phyloP scores from a whole-genome alignment of 1,140 invertebrate genomes.

The Drosophila melanica region DNA sequence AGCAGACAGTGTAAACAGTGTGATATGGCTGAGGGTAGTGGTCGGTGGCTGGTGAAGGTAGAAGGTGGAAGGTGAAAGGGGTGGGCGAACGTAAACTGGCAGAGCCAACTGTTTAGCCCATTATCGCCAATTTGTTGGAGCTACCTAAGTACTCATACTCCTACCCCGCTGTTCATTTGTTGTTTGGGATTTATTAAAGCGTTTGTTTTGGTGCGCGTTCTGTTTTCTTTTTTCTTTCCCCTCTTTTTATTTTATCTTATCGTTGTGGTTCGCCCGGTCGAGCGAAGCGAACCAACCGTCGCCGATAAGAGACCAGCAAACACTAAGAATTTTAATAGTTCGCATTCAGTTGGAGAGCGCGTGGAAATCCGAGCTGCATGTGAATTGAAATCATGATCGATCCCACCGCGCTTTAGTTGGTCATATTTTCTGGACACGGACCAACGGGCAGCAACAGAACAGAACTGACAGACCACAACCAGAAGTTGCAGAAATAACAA shows the following conservation, averaged over 20 bases:
- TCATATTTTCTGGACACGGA: conserved; percentile 13
- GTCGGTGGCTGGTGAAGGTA: no score
- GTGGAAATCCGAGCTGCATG: conserved; percentile 66
- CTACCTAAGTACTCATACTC: not conserved
- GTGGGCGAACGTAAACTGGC: not conserved
- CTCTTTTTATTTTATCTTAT: conserved; percentile 49
- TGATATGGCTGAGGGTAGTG: not conserved
- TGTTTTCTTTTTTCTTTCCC: not conserved
- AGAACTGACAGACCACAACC: not conserved
- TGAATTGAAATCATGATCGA: conserved; percentile 41
- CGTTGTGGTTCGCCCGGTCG: conserved; percentile 4
- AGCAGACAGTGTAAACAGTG: conserved; percentile 6
- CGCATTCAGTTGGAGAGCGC: conserved; percentile 23
- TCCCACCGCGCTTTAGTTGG: conserved; percentile 49
- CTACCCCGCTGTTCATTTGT: not conserved
- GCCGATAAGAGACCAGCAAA: conserved; percentile 39
- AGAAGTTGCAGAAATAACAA: conserved; percentile 5
- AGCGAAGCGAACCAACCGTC: conserved; percentile 11
- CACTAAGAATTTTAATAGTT: conserved; percentile 35
- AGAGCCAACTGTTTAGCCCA: conserved; percentile 1
- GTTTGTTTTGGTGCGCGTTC: conserved; percentile 12
- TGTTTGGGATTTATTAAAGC: conserved; percentile 5
- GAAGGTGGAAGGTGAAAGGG: not conserved
- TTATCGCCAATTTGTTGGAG: conserved; percentile 11
- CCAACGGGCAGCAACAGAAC: not conserved